A percentile compares a stretch with the other conserved stretches of the same genome.
Conservation (phyloP, 2,888 invertebrate species). For the Agapetus fuscipes region DNA sequence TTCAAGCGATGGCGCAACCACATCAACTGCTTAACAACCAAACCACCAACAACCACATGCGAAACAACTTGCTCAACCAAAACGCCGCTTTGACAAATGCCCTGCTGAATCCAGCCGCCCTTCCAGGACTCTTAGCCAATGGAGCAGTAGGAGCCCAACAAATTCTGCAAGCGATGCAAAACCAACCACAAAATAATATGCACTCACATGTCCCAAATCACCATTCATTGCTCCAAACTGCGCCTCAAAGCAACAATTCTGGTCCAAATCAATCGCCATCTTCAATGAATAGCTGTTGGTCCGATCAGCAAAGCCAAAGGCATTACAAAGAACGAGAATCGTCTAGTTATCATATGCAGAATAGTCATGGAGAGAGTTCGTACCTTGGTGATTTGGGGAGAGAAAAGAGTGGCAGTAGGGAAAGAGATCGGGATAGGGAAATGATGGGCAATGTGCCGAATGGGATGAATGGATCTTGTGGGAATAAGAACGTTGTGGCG, state of each 20-base stretch:
- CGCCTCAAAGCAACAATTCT: constrained; percentile 21
- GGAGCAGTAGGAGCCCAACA: constrained; percentile 62
- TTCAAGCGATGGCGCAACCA: constrained; percentile 66
- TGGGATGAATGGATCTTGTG: constrained; percentile 20
- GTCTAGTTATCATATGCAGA: constrained; percentile 25
- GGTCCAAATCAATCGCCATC: constrained; percentile 26
- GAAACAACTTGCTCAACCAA: constrained; percentile 35
- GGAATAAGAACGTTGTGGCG: constrained; percentile 38
- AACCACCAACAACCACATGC: constrained; percentile 33
- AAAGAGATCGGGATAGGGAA: constrained; percentile 41
- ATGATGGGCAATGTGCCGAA: constrained; percentile 26
- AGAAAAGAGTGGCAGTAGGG: constrained; percentile 33
- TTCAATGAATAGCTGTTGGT: constrained; percentile 43
- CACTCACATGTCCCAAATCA: constrained; percentile 28
- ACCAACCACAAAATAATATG: constrained; percentile 25
- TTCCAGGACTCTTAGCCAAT: constrained; percentile 65
- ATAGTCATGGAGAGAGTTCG: constrained; percentile 28
- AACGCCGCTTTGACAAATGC: constrained; percentile 58
- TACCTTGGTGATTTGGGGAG: constrained; percentile 17
- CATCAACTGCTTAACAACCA: constrained; percentile 56
- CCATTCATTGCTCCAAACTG: constrained; percentile 40
- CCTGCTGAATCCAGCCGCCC: constrained; percentile 54
- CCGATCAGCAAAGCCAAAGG: constrained; percentile 34
- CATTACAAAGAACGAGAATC: constrained; percentile 44
- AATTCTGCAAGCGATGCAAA: constrained; percentile 63